Conservation (phyloP, 2,888 invertebrate genomes). For the Frankliniella intonsa region DNA sequence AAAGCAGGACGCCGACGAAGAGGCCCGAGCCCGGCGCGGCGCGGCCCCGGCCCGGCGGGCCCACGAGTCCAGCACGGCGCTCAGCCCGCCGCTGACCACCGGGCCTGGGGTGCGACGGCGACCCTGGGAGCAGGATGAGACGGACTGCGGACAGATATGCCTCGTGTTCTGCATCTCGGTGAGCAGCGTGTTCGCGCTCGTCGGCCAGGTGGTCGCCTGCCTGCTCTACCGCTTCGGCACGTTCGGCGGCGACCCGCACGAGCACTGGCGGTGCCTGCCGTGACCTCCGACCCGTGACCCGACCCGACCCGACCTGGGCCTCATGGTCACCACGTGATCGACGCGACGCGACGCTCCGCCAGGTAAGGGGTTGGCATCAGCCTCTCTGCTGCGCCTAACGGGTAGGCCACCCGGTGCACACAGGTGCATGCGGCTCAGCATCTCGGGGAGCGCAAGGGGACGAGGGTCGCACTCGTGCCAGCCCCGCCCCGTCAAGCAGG, state of each 20-base stretch:
- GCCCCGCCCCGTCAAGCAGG: too few species aligned
- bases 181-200: conserved; percentile 20
- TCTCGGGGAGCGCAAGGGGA: too few species aligned
- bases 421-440: too few species aligned
- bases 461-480: too few species aligned
- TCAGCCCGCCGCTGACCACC: not conserved
- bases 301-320: too few species aligned
- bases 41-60: not conserved
- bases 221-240: conserved; percentile 14
- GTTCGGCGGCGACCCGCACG: conserved; percentile 11
- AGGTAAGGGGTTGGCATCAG: too few species aligned
- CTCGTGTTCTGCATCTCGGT: conserved; percentile 17
- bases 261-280: conserved; percentile 12
- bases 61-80: not conserved
- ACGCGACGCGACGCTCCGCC: too few species aligned
- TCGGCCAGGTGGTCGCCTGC: conserved; percentile 18
- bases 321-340: too few species aligned
- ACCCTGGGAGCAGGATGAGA: conserved; percentile 15
- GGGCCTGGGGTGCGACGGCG: not conserved
- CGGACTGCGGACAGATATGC: conserved; percentile 18
- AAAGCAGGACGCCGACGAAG: not conserved
- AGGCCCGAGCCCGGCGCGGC: not conserved
- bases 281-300: not conserved
- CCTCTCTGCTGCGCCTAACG: too few species aligned
- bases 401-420: too few species aligned